A percentile compares a stretch with the other conserved stretches of the same genome.
Conservation (phyloP, 2,113 vertebrate species). For the Nothocercus julius region DNA sequence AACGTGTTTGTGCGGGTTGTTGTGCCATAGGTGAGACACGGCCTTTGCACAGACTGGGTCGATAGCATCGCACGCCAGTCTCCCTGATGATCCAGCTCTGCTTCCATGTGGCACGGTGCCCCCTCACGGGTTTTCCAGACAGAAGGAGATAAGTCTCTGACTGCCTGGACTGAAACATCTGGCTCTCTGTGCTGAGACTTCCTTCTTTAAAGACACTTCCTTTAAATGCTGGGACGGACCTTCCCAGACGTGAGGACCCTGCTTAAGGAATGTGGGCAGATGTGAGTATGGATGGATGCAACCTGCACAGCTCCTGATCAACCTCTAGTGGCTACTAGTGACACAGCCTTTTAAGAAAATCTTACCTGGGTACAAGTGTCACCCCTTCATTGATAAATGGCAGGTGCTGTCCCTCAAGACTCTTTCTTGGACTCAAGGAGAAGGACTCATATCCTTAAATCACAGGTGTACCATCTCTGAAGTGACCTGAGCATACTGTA, state of each 20-base stretch:
- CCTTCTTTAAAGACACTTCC: neutral
- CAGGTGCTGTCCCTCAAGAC: neutral
- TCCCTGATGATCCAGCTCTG: neutral
- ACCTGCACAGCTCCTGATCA: neutral
- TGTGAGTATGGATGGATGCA: neutral
- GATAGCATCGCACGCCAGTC: rapidly evolving
- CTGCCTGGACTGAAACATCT: neutral
- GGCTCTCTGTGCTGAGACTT: neutral
- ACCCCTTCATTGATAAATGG: neutral
- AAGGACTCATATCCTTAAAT: neutral
- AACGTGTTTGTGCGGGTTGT: neutral
- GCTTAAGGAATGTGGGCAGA: neutral
- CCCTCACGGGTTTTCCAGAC: neutral
- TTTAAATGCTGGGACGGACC: neutral
- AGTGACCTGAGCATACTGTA: neutral
- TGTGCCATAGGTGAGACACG: rapidly evolving
- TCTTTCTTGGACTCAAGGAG: neutral
- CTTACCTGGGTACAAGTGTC: neutral
- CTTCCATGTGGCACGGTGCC: rapidly evolving
- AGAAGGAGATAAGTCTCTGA: neutral
- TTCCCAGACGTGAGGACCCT: neutral
- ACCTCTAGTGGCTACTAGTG: neutral
- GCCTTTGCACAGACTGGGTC: neutral
- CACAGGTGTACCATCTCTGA: neutral
- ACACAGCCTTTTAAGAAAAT: neutral